Evolutionary conservation across 2,888 invertebrate genomes (phyloP), one percentile per base, ranked within the genome.

Genomic region (Proisotoma minuta): DNA sequence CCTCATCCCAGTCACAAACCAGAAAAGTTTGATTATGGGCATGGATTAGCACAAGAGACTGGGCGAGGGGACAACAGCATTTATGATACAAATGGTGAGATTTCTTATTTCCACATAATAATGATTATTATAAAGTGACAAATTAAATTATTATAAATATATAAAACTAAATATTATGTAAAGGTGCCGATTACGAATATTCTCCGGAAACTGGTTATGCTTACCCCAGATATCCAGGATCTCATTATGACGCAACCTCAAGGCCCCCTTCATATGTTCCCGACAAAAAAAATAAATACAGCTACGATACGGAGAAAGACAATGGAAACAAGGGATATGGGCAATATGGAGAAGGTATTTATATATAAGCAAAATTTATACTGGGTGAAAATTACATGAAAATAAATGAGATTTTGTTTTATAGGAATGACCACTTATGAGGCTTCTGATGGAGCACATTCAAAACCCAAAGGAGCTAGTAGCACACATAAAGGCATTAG

Each of bases 311-410:
- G n/a, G n/a, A n/a, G n/a, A n/a, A n/a, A n/a, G n/a, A n/a, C 18
- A 10, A 8, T 18, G 54, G 39, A 39, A 34, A 54, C 23, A 54
- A 54, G 10, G 54, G 54, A 4, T 54, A 54, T 24, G 54, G 54
- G 3, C 54, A 54, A 22, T 54, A 54, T 22, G 54, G 54, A 10
- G 54, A 54, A 18, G 54, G 54, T 54, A 34, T 10, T 47, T 47
- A 34, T 15, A 34, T 10, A 10, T 34, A 34, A 34, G 8, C 8
- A 8, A 8, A 34, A 34, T 10, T 15, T 34, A 34, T 15, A 10
- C 34, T 10, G 15, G 15, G 15, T 34, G 34, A 8, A 34, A 34
- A 34, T 34, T 34, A 34, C 34, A 10, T 34, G 15, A 10, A 34
- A 34, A 10, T 8, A 34, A 34, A 34, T 34, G 15, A 34, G 15